phyloP scores from a whole-genome alignment of 2,113 vertebrate genomes.

The Leptobrachium leishanense region DNA sequence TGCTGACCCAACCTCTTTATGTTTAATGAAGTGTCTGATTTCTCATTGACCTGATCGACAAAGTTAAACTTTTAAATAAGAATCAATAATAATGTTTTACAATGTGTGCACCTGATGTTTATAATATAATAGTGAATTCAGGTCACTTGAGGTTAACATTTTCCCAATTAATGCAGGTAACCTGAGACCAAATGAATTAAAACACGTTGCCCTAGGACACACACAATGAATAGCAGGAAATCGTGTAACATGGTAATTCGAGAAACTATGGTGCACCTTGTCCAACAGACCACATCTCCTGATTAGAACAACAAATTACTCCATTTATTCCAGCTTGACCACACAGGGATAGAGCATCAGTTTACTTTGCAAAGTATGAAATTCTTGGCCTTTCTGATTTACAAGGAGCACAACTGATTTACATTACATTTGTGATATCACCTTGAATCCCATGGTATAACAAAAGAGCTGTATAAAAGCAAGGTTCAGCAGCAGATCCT shows the following conservation, averaged over 20 bases:
- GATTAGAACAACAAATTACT: constrained; percentile 17
- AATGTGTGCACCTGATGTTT: too few relatives aligned
- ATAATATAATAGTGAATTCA: background rate
- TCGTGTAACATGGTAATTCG: constrained; percentile 29
- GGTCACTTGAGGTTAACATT: constrained; percentile 23
- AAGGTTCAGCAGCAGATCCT: too few relatives aligned
- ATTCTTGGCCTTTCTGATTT: background rate
- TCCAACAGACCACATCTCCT: constrained; percentile 36
- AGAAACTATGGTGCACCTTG: background rate
- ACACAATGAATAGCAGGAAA: constrained; percentile 35
- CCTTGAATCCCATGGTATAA: background rate
- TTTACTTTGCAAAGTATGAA: background rate
- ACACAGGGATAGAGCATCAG: background rate
- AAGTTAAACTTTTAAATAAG: too few relatives aligned
- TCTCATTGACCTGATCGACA: too few relatives aligned
- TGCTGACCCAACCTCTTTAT: too few relatives aligned
- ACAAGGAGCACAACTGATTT: background rate
- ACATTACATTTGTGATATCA: background rate
- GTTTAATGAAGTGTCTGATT: too few relatives aligned
- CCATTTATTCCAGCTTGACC: constrained; percentile 3
- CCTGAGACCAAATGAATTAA: constrained; percentile 15
- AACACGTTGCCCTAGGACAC: constrained; percentile 24
- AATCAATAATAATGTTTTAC: too few relatives aligned
- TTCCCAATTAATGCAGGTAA: constrained; percentile 32
- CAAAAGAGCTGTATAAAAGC: too few relatives aligned